Evolutionary conservation across 2,797 vertebrate genomes (phyloP).

Genomic region (Phalloptychus januarius): DNA sequence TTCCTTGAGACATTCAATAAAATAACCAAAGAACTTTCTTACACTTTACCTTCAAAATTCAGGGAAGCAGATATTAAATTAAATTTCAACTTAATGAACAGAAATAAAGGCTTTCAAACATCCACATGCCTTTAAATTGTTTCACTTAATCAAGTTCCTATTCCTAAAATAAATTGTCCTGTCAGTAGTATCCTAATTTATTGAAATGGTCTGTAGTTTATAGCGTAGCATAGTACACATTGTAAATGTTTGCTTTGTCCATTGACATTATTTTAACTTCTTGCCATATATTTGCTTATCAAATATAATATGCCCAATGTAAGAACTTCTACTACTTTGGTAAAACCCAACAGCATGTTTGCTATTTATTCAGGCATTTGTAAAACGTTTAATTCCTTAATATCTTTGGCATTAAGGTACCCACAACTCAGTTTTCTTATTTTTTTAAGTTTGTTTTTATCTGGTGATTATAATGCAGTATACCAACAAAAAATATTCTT

Average conservation of each 20-base stretch:
- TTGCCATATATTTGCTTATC: neutral
- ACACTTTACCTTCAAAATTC: neutral
- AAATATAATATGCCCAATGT: neutral
- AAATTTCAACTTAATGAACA: too few relatives aligned
- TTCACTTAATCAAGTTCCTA: too few relatives aligned
- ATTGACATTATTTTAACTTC: neutral
- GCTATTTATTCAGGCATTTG: neutral
- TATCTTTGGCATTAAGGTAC: neutral
- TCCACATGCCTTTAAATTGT: too few relatives aligned
- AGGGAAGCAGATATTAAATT: neutral
- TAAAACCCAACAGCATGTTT: neutral
- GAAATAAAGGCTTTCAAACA: too few relatives aligned
- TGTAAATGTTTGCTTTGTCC: neutral
- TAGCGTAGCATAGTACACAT: neutral
- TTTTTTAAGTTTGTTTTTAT: neutral
- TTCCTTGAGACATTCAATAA: neutral
- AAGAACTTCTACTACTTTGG: neutral
- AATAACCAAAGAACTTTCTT: neutral
- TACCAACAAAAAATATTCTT: neutral
- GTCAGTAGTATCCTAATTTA: too few relatives aligned
- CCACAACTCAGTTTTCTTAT: neutral
- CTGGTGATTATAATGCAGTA: neutral
- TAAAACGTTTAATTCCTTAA: neutral
- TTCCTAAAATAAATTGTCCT: too few relatives aligned
- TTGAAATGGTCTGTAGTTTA: too few relatives aligned